Evolutionary conservation across 2,113 vertebrate species (phyloP), one percentile per base, ranked within the genome.

Genomic region (Podilymbus podiceps): DNA sequence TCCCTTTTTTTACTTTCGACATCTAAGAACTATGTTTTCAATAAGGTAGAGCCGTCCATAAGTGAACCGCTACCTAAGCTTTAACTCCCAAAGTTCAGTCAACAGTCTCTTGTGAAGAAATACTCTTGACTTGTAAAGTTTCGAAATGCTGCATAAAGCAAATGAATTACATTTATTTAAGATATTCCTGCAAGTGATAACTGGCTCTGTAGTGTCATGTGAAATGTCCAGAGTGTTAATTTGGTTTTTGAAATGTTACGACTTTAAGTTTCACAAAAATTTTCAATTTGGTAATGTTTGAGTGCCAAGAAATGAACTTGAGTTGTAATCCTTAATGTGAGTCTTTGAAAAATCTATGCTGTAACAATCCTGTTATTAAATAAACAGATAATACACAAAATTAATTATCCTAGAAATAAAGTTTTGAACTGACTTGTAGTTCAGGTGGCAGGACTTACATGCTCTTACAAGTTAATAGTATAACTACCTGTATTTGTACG

Each of bases 351-450:
- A 90, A 78, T 90, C 64, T 33, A 47, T 84, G 83, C 76, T 96
- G 95, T 96, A 96, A 90, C 44, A 78, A 59, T 90, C 60, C 76
- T 90, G 77, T 92, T 93, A 68, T 72, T 90, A 68, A 97, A 95
- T 95, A 96, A 96, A 94, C 72, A 77, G 49, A 74, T 78, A 67
- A 74, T 78, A 87, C n/a, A 42, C 46, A 53, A 66, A 73, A 80
- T 60, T 58, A 71, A 66, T 72, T 64, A 89, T 8, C 5, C 52
- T 69, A 90, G 69, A 78, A 88, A 75, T 38, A n/a, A 35, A 81
- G 28, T 78, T 90, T 71, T 90, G 69, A 88, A 85, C 49, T 78
- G 56, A 74, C 42, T 88, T 71, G 47, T 84, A 91, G 59, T 87
- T 95, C 31, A 81, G 69, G 46, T 73, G 50, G 13, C 44, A 88